A percentile compares a stretch with the other conserved stretches of the same genome.
These are phyloP conservation scores for Hydrozoanthus gracilis DNA, from an alignment of 92 coral and sea anemone genomes.

Conservation along the genomic window DNA sequence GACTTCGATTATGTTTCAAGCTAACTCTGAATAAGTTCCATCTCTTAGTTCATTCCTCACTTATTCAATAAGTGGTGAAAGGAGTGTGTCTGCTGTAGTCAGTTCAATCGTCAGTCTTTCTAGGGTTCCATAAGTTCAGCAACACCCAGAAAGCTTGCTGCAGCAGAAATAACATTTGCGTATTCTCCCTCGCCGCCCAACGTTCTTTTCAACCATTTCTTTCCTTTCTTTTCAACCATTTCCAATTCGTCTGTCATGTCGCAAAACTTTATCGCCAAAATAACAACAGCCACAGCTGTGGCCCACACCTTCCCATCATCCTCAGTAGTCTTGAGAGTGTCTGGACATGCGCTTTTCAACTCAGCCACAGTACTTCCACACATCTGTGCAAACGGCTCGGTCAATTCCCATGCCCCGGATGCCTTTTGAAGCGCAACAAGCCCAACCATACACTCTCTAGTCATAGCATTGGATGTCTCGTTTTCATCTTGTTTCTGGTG, in stretches of 20 bases:
- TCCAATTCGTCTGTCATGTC: conserved; percentile 83
- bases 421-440: conserved; percentile 81
- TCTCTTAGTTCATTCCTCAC: not conserved
- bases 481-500: not conserved
- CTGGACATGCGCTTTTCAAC: conserved; percentile 70
- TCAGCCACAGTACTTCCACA: conserved; percentile 51
- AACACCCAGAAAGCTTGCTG: conserved; percentile 2
- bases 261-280: conserved; percentile 56
- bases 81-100: not conserved
- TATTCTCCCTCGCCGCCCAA: conserved; percentile 42
- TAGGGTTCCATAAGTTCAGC: not conserved
- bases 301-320: conserved; percentile 75
- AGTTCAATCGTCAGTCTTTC: not conserved
- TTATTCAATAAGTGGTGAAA: not conserved
- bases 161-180: conserved; percentile 16
- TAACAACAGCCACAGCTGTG: conserved; percentile 71
- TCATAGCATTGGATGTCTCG: not conserved
- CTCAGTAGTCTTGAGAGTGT: conserved; percentile 35
- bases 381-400: conserved; percentile 64
- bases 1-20: too few relatives aligned
- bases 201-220: conserved; percentile 72
- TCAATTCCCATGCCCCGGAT: conserved; percentile 86
- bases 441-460: not conserved
- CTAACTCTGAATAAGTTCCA: not conserved
- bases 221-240: conserved; percentile 82